Evolutionary conservation across 1,140 invertebrate species (phyloP).

Genomic region (Calephelis virginiensis): DNA sequence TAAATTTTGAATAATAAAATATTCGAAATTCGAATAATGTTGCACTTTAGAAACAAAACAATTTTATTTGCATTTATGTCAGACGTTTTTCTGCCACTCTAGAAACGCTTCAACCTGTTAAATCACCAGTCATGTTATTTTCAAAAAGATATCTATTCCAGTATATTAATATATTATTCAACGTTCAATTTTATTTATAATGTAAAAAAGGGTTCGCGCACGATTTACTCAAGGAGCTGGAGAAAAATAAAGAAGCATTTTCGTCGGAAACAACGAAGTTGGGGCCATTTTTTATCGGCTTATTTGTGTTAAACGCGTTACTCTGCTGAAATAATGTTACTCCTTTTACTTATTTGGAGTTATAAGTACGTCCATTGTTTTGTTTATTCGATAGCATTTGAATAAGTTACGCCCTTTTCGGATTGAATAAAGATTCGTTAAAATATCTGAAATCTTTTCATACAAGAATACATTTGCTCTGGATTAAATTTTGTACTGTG

Average conservation of each 20-base stretch:
- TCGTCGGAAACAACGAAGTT: conserved; percentile 43
- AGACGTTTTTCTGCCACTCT: too few species aligned
- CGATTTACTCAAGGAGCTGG: conserved; percentile 48
- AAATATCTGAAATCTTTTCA: too few species aligned
- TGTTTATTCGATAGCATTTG: conserved; percentile 11
- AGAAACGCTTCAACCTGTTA: too few species aligned
- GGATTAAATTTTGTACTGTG: neutral
- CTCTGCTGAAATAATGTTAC: conserved; percentile 45
- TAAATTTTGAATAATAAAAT: too few species aligned
- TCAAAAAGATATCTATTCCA: conserved; percentile 22
- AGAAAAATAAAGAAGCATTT: conserved; percentile 48
- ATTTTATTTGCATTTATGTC: too few species aligned
- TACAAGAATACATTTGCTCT: neutral
- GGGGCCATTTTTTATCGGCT: conserved; percentile 53
- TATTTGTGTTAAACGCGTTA: conserved; percentile 54
- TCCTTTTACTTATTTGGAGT: conserved; percentile 30
- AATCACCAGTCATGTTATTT: neutral
- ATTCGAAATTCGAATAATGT: too few species aligned
- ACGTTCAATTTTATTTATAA: conserved; percentile 48
- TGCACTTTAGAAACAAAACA: too few species aligned
- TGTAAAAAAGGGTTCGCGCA: conserved; percentile 40
- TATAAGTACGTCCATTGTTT: conserved; percentile 14
- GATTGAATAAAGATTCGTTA: neutral
- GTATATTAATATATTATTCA: conserved; percentile 23
- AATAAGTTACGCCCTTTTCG: neutral